Percentiles rank a stretch among this genome's conserved stretches.
These are phyloP conservation scores for Rosalia funebris DNA, from an alignment of 2,888 invertebrate species.

Conservation along the genomic window DNA sequence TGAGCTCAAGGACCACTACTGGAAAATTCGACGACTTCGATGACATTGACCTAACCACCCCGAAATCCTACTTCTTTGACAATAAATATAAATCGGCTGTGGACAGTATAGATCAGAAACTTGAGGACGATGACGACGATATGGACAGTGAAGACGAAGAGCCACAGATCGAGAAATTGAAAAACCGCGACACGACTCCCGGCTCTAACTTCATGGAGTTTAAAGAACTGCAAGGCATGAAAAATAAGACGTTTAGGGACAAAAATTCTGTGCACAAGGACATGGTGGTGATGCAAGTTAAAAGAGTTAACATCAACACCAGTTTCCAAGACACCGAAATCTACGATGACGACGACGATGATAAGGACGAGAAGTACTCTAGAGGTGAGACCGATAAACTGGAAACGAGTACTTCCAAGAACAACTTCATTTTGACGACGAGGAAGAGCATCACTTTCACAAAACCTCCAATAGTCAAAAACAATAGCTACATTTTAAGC, in stretches of 20 bases:
- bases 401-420: constrained; percentile 39
- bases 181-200: constrained; percentile 44
- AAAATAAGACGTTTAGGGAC: constrained; percentile 49
- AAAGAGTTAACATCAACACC: constrained; percentile 65
- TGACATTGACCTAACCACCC: constrained; percentile 64
- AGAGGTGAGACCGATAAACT: constrained; percentile 31
- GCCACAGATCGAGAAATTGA: constrained; percentile 41
- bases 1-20: constrained; percentile 34
- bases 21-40: constrained; percentile 28
- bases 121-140: constrained; percentile 49
- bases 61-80: constrained; percentile 68
- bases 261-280: constrained; percentile 56
- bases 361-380: constrained; percentile 5
- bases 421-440: constrained; percentile 35
- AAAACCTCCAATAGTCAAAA: constrained; percentile 46
- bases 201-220: constrained; percentile 50
- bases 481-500: constrained; percentile 51
- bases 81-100: constrained; percentile 67
- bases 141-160: constrained; percentile 38
- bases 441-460: constrained; percentile 44
- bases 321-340: constrained; percentile 69
- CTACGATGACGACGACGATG: constrained; percentile 33
- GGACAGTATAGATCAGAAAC: constrained; percentile 67
- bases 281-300: constrained; percentile 62
- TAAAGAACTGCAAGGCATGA: constrained; percentile 50